These are phyloP conservation scores for Linnaemya tessellans DNA, from an alignment of 2,888 invertebrate genomes.

Conservation along the genomic window DNA sequence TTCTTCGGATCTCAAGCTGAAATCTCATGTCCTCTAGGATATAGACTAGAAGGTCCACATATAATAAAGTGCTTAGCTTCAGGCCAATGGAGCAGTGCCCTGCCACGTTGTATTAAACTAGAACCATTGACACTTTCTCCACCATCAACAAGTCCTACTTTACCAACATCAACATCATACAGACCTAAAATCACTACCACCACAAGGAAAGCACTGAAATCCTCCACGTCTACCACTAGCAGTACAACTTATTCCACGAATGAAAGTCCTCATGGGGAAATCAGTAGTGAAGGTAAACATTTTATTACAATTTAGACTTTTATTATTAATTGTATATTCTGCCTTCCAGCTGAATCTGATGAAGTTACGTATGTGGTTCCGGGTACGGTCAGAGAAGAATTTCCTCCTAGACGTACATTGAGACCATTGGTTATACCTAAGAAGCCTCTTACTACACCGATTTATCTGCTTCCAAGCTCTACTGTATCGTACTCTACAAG, in stretches of 20 bases:
- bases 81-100: conserved; percentile 90
- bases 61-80: conserved; percentile 88
- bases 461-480: conserved; percentile 81
- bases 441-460: conserved; percentile 80
- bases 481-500: conserved; percentile 74
- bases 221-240: conserved; percentile 75
- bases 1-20: conserved; percentile 89
- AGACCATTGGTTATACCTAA: conserved; percentile 80
- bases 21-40: conserved; percentile 89
- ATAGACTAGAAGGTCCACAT: conserved; percentile 87
- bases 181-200: conserved; percentile 82
- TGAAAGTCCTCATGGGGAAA: conserved; percentile 77
- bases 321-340: not conserved
- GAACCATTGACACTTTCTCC: conserved; percentile 83
- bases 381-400: conserved; percentile 83
- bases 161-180: conserved; percentile 78
- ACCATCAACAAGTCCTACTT: conserved; percentile 77
- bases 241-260: conserved; percentile 75
- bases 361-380: conserved; percentile 82
- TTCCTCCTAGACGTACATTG: conserved; percentile 83
- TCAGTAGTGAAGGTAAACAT: conserved; percentile 79
- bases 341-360: conserved; percentile 79
- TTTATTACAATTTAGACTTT: not conserved
- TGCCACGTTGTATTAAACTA: conserved; percentile 90
- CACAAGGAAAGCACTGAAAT: conserved; percentile 76